phyloP scores from a whole-genome alignment of 2,113 vertebrate species.

The Indicator maculatus region DNA sequence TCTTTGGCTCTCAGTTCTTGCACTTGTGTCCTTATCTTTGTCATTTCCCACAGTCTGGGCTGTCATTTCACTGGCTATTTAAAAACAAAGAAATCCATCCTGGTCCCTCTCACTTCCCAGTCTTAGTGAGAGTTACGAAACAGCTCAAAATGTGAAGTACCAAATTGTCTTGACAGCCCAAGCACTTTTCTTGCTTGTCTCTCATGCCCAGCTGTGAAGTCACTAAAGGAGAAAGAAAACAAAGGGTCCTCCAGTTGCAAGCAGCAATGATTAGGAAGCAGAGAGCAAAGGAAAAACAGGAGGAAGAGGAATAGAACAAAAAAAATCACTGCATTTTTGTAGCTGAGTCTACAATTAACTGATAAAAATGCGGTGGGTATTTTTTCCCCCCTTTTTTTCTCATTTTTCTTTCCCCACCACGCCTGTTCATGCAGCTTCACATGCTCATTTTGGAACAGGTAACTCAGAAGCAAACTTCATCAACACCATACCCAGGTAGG shows the following conservation, averaged over 20 bases:
- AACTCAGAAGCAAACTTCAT: not conserved
- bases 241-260: not conserved
- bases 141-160: not conserved
- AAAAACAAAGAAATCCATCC: not conserved
- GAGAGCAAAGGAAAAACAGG: not conserved
- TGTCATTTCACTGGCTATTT: not conserved
- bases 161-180: not conserved
- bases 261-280: not conserved
- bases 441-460: not conserved
- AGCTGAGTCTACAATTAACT: not conserved
- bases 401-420: rapidly evolving
- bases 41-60: not conserved
- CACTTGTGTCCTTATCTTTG: not conserved
- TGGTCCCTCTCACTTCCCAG: not conserved
- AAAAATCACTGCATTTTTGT: not conserved
- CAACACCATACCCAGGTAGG: not conserved
- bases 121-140: not conserved
- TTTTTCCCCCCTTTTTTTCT: too few species aligned
- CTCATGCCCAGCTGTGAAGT: not conserved
- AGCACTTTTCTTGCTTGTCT: not conserved
- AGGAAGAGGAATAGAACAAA: not conserved
- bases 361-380: not conserved
- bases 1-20: not conserved
- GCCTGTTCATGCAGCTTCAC: not conserved
- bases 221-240: not conserved